These are phyloP conservation scores for Conger conger DNA, from an alignment of 2,113 vertebrate species.

Conservation along the genomic window DNA sequence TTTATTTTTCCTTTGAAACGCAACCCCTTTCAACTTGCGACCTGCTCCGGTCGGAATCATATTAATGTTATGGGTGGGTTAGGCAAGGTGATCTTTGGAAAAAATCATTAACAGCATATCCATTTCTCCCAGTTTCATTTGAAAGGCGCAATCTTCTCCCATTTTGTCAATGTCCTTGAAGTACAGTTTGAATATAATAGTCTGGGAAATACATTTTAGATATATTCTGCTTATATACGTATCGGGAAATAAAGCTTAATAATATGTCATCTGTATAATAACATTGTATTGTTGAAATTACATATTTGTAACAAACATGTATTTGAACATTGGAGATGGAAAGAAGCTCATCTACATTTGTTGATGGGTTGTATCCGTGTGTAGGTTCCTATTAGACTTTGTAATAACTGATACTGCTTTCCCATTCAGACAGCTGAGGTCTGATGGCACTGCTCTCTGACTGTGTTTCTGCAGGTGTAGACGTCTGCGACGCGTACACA, in stretches of 20 bases:
- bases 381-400: no score
- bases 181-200: background rate
- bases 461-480: constrained; percentile 38
- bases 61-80: background rate
- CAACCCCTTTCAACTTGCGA: background rate
- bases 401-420: background rate
- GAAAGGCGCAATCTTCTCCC: background rate
- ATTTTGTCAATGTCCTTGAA: background rate
- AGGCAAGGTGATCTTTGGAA: background rate
- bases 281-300: no score
- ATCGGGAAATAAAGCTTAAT: no score
- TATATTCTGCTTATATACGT: no score
- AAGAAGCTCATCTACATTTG: no score
- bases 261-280: no score
- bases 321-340: no score
- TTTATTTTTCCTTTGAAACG: background rate
- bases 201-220: background rate
- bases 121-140: background rate
- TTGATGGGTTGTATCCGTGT: no score
- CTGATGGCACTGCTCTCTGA: background rate
- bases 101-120: background rate
- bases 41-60: background rate
- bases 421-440: background rate
- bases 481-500: constrained; percentile 41
- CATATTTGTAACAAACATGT: no score